A percentile compares a stretch with the other conserved stretches of the same genome.
Conservation (phyloP, 2,113 vertebrate genomes). For the Odobenus rosmarus region DNA sequence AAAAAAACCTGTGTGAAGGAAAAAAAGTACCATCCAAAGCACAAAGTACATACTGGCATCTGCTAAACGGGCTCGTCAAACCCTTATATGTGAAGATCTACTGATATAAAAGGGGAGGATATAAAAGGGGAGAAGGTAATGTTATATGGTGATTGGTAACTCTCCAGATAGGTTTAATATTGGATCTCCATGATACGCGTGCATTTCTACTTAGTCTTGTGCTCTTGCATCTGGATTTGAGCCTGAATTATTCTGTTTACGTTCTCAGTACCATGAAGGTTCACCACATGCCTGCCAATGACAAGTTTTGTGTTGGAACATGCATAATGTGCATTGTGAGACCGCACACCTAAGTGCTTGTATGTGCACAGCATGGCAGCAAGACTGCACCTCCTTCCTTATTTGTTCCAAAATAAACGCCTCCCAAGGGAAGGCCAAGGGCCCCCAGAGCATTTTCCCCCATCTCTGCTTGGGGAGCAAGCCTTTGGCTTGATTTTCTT, state of each 20-base stretch:
- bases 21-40: not conserved
- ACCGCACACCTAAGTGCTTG: not conserved
- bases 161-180: not conserved
- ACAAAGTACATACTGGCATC: not conserved
- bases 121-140: not conserved
- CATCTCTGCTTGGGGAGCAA: not conserved
- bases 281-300: not conserved
- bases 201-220: conserved; percentile 2
- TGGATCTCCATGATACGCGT: not conserved
- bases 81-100: not conserved
- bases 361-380: not conserved
- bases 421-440: not conserved
- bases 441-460: not conserved
- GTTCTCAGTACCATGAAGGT: conserved; percentile 1
- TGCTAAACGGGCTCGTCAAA: not conserved
- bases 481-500: not conserved
- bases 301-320: not conserved
- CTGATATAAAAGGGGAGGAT: not conserved
- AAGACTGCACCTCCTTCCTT: not conserved
- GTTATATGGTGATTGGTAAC: not conserved
- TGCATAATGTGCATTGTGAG: not conserved
- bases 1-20: not conserved
- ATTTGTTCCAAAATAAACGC: not conserved
- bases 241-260: conserved; percentile 30
- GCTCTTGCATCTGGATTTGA: not conserved